phyloP scores from a whole-genome alignment of 2,113 vertebrate genomes.

The Corapipo altera region DNA sequence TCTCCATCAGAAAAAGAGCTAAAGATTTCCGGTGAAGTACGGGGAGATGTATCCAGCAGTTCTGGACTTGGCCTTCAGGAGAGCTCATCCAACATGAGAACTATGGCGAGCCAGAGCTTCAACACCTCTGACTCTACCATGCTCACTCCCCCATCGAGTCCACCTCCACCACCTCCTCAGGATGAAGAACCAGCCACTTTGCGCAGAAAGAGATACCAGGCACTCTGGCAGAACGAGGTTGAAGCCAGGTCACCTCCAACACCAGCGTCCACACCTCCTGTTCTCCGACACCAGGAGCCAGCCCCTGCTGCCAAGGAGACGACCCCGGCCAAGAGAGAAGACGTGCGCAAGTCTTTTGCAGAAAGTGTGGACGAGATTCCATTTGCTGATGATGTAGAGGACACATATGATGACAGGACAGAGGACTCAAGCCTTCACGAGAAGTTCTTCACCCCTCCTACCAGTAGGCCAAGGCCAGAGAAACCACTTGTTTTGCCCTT shows the following conservation, averaged over 20 bases:
- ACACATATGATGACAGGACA: constrained; percentile 86
- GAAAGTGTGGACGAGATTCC: constrained; percentile 97
- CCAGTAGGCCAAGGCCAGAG: constrained; percentile 74
- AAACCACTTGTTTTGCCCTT: constrained; percentile 71
- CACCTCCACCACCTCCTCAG: constrained; percentile 88
- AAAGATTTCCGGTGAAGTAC: constrained; percentile 75
- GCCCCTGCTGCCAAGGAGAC: constrained; percentile 62
- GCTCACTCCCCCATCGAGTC: constrained; percentile 96
- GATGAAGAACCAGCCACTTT: constrained; percentile 90
- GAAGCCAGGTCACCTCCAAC: constrained; percentile 42
- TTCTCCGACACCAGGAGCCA: neutral
- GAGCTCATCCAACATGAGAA: constrained; percentile 84
- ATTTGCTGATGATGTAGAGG: constrained; percentile 94
- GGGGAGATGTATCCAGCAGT: constrained; percentile 86
- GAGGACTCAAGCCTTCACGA: constrained; percentile 83
- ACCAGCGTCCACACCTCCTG: constrained; percentile 27
- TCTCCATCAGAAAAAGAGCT: constrained; percentile 78
- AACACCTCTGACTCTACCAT: constrained; percentile 91
- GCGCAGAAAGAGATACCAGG: constrained; percentile 75
- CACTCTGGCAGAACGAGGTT: constrained; percentile 74
- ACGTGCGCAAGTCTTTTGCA: constrained; percentile 88
- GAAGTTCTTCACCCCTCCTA: constrained; percentile 85
- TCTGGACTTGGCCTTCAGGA: constrained; percentile 90
- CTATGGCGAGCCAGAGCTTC: constrained; percentile 84
- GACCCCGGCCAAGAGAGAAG: constrained; percentile 65